Percentiles rank a stretch among this genome's conserved stretches.
Evolutionary conservation across 1,140 invertebrate species (phyloP).

Genomic region (Bombus difficillimus): DNA sequence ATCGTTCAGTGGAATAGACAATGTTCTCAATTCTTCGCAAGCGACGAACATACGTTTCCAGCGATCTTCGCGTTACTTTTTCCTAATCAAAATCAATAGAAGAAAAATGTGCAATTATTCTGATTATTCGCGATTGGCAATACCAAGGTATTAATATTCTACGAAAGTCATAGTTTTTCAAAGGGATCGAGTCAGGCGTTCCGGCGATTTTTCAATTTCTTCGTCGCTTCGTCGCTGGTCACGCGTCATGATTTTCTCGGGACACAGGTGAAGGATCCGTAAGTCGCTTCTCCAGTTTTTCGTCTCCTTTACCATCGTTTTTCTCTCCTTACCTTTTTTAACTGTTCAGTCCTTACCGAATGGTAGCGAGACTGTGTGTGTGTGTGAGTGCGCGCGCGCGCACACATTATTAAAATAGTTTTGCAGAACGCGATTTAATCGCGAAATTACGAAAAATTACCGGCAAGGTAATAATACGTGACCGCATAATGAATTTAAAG

Average conservation of each 20-base stretch:
- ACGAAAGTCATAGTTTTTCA: too few species aligned
- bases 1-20: too few species aligned
- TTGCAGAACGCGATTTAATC: conserved; percentile 45
- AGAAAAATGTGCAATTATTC: too few species aligned
- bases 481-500: conserved; percentile 43
- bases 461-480: conserved; percentile 38
- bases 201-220: conserved; percentile 33
- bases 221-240: conserved; percentile 60
- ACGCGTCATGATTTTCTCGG: conserved; percentile 64
- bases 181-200: background rate
- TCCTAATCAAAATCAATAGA: too few species aligned
- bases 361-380: background rate
- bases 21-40: too few species aligned
- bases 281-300: conserved; percentile 47
- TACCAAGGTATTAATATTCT: background rate
- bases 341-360: background rate
- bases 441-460: conserved; percentile 44
- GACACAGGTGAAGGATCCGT: conserved; percentile 74
- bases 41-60: too few species aligned
- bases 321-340: background rate
- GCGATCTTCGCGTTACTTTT: too few species aligned
- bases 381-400: background rate
- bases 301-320: background rate
- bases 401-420: conserved; percentile 38
- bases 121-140: too few species aligned